Base-by-base conservation (phyloP, 2,888 invertebrate species). In the Chaetogeoica ovagalla region DNA sequence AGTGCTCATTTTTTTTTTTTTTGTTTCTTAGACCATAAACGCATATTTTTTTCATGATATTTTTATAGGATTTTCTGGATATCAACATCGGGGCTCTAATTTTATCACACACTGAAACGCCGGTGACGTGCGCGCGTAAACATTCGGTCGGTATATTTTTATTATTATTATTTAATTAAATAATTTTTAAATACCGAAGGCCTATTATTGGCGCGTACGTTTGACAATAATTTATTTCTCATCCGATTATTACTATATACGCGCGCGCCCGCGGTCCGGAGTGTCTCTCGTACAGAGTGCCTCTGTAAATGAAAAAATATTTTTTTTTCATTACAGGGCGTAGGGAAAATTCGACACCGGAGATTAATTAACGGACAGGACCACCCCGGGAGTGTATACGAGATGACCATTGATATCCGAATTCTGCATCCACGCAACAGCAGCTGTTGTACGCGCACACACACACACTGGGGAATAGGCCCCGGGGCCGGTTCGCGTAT, bases 361-460 rank as follows among this genome's bases (percentile, higher is more conserved):
- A 69, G 77, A 77, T 77, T 77, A 77, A 77, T 77, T 77, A 77
- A 77, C 60, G 60, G 30, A 60, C 68, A 60, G 60, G 69, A 69
- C 77, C 77, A 69, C 77, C 77, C 77, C 48, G 17, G 68, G 69
- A n/a, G n/a, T n/a, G 77, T 70, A 48, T 77, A 69, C 69, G 69
- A n/a, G n/a, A 77, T 77, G 77, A 77, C 77, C 77, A 69, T 77
- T 77, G 77, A 60, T 77, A 77, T 77, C 77, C 48, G 60, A 60
- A 77, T 52, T 60, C 77, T n/a, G 62, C 62, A 77, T 77, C 77
- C 62, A 68, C 19, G 19, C 15, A 55, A 39, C 68, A 62, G 52
- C 77, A 70, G 60, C 23, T 37, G 60, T 39, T 23, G 60, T 65
- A 19, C n/a, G n/a, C n/a, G n/a, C n/a, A n/a, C n/a, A n/a, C n/a